Base-by-base conservation (phyloP, 2,113 vertebrate genomes). In the Perccottus glenii region DNA sequence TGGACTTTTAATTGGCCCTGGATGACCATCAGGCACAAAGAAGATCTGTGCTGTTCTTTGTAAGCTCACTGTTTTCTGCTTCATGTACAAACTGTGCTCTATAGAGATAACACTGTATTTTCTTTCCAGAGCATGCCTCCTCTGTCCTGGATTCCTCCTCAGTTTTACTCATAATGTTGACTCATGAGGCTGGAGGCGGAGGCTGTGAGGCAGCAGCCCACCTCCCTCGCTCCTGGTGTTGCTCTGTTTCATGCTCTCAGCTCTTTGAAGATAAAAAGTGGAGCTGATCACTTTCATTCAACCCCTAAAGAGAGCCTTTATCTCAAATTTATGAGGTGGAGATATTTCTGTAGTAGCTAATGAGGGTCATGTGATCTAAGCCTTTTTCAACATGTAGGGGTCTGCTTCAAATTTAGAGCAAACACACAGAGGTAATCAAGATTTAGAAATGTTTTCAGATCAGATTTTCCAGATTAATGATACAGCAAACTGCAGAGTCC, bases 181-280 rank as follows among this genome's bases (percentile, higher is more conserved):
- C 78, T 89, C 83, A 87, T 70, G 61, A 60, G 44, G 75, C 65
- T 64, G 70, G 82, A 69, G 67, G 48, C 55, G 42, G 56, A 16
- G 10, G 40, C 38, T 45, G 58, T 14, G 6, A 9, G 44, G 33
- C 6, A 65, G 36, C 27, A 69, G 36, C 32, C 51, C 70, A 42
- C 64, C 77, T 71, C 75, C 58, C 60, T 76, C 51, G 1, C 64
- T 77, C 47, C 58, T 58, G 68, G 27, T 70, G 70, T 47, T 49
- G 51, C 81, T 4, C 8, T 19, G 32, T 58, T 70, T 15, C 53
- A 36, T 71, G 58, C 69, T 69, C 42, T 4, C 5, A 42, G 55
- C 49, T 38, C 83, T 87, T 86, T 86, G 83, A 90, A 85, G 79
- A 85, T 87, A 80, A 87, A 88, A 88, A 70, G 58, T 62, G 58